Evolutionary conservation across 2,797 vertebrate genomes (phyloP).

Genomic region (Sebastes variabilis): DNA sequence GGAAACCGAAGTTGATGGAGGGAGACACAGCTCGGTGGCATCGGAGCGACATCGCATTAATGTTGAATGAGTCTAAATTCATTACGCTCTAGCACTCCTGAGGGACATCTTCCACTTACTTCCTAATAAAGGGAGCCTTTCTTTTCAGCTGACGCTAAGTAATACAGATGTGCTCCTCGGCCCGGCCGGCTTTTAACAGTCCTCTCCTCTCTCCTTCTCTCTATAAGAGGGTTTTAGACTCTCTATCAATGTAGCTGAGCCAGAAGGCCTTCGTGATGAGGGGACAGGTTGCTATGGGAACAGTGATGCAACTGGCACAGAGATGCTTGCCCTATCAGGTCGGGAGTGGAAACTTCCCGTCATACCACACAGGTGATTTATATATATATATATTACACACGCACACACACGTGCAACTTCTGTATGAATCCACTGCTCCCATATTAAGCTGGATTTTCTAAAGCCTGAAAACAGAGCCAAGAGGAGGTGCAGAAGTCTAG

Average conservation of each 20-base stretch:
- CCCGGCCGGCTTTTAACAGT: constrained; percentile 46
- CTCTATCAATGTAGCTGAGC: constrained; percentile 50
- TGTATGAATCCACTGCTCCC: background rate
- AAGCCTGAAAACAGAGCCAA: too few relatives aligned
- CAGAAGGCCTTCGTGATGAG: constrained; percentile 49
- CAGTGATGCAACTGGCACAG: constrained; percentile 67
- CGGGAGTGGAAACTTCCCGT: constrained; percentile 58
- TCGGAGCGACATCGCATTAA: constrained; percentile 58
- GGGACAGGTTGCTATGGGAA: constrained; percentile 72
- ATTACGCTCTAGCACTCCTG: constrained; percentile 68
- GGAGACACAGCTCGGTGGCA: constrained; percentile 57
- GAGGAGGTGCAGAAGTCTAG: too few relatives aligned
- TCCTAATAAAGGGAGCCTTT: constrained; percentile 73
- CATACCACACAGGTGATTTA: constrained; percentile 56
- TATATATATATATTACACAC: background rate
- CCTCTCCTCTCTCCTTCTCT: constrained; percentile 40
- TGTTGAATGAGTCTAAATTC: constrained; percentile 74
- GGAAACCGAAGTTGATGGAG: constrained; percentile 48
- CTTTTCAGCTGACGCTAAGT: constrained; percentile 72
- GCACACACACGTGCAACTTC: background rate
- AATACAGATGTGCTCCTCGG: constrained; percentile 71
- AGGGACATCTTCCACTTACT: constrained; percentile 70
- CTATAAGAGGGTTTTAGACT: constrained; percentile 61
- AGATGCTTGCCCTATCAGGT: constrained; percentile 48
- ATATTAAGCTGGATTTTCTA: background rate